Conservation (phyloP, 2,888 invertebrate genomes). For the Lithophane socia region DNA sequence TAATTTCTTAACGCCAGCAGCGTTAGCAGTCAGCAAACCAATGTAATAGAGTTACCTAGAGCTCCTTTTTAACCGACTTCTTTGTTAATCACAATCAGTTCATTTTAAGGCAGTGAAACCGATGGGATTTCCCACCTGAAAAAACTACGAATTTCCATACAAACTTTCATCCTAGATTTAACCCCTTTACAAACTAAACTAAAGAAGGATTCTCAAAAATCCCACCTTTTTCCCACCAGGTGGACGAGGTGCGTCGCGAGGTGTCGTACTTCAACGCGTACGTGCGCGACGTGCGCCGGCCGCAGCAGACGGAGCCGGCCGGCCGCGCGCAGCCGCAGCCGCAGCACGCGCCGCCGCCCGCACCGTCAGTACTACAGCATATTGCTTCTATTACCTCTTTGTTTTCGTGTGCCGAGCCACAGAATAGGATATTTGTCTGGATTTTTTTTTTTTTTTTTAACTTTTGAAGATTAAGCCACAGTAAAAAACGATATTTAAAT, state of each 20-base stretch:
- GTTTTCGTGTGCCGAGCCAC: background rate
- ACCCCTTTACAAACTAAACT: too few species aligned
- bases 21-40: background rate
- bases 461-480: too few species aligned
- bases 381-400: background rate
- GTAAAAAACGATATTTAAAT: too few species aligned
- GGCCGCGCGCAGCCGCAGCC: conserved; percentile 85
- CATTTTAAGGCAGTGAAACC: too few species aligned
- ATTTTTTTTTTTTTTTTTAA: too few species aligned
- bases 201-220: too few species aligned
- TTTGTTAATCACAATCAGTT: too few species aligned
- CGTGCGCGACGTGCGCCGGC: conserved; percentile 97
- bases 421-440: background rate
- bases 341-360: conserved; percentile 71
- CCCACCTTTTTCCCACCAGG: conserved; percentile 69
- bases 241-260: conserved; percentile 99
- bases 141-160: too few species aligned
- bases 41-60: background rate
- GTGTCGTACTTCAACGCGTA: conserved; percentile 99
- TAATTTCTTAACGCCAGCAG: background rate
- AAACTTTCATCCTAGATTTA: too few species aligned
- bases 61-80: background rate
- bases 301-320: conserved; percentile 97
- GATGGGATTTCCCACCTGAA: background rate
- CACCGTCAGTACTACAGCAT: conserved; percentile 55